Evolutionary conservation across 2,888 invertebrate genomes (phyloP), one percentile per base, ranked within the genome.

Genomic region (Timema podura): DNA sequence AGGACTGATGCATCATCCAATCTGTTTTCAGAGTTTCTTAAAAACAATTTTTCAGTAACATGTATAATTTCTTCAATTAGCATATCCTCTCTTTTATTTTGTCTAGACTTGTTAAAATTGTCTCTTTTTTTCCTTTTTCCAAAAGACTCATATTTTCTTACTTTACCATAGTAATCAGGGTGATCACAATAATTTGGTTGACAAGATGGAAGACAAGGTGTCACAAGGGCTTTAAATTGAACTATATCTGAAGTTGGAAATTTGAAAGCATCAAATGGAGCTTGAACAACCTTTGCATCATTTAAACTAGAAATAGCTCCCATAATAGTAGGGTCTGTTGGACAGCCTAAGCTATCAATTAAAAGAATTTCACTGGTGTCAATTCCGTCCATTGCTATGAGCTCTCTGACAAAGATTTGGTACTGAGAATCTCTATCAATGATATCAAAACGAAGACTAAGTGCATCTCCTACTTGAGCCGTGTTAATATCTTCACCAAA

Each of bases 101-200:
- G 73, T 73, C 49, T 73, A 73, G 15, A 75, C 68, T 64, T 76
- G 71, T 57, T 75, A 72, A 51, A 75, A 71, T 64, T 76, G 73
- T 64, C 76, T 73, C 65, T 75, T 75, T 92, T 87, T 82, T 91
- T 91, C 80, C 90, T 88, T 77, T 90, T 89, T 73, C 95, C 95
- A 82, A 88, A 93, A 61, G 95, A 95, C 76, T 90, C 87, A 75
- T 93, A 87, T 68, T 75, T 73, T 71, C 65, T 79, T 80, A 83
- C 78, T 47, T 77, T 76, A 0, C 80, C 79, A 66, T 78, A 78
- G 68, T 79, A 79, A 66, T 79, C 79, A 65, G 78, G 77, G 11
- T 79, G 74, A 45, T 78, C 76, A 72, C 81, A 81, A 48, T 77
- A 75, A 13, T 78, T 78, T 2, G 80, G 80, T 61, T 79, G 77